Conservation (phyloP, 2,888 invertebrate species). For the Lepidocyrtinus sp. region DNA sequence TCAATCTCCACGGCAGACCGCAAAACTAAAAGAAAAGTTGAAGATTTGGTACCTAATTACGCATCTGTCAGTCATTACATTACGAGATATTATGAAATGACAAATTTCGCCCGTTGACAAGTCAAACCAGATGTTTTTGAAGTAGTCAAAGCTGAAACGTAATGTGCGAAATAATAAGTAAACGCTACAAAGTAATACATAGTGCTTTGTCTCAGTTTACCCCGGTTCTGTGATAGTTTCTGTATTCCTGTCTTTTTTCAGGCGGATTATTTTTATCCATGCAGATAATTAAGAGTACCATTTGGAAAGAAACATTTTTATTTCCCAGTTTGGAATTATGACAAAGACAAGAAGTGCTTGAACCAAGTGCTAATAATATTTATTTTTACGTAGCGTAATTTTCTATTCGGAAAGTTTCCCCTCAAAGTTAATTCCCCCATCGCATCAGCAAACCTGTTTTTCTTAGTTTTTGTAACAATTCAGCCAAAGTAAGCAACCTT, state of each 20-base stretch:
- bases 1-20: constrained; percentile 8
- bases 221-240: background rate
- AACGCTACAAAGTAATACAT: too few species aligned
- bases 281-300: too few species aligned
- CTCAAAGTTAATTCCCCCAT: background rate
- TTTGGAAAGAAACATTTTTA: background rate
- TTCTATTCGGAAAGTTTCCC: background rate
- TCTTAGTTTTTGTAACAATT: constrained; percentile 8
- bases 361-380: constrained; percentile 19
- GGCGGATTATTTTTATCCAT: too few species aligned
- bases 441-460: constrained; percentile 36
- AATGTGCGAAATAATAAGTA: too few species aligned
- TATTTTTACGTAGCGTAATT: constrained; percentile 12
- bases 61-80: constrained; percentile 11
- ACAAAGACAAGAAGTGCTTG: constrained; percentile 5
- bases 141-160: too few species aligned
- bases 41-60: constrained; percentile 19
- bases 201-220: background rate
- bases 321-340: background rate
- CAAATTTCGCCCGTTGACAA: too few species aligned
- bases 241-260: too few species aligned
- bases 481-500: constrained; percentile 21
- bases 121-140: background rate
- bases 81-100: constrained; percentile 4
- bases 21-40: background rate